A percentile compares a stretch with the other conserved stretches of the same genome.
phyloP scores from a whole-genome alignment of 2,113 vertebrate genomes.

The Psammodynastes pulverulentus region DNA sequence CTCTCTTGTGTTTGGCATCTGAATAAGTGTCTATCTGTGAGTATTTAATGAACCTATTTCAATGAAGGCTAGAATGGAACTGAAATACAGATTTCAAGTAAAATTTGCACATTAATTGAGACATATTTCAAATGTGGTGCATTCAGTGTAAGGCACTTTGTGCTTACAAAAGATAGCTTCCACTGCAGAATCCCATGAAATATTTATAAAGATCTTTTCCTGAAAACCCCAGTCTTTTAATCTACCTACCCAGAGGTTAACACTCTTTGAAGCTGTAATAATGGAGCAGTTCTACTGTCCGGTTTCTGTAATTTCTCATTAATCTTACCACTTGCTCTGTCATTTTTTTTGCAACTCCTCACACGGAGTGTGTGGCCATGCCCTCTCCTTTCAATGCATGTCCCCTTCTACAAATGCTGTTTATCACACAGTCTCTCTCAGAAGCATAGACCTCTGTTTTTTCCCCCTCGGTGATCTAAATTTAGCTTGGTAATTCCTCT shows the following conservation, averaged over 20 bases:
- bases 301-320: not conserved
- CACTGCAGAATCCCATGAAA: slow-evolving; percentile 1
- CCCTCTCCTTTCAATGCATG: not conserved
- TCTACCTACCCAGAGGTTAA: not conserved
- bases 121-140: not conserved
- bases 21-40: not conserved
- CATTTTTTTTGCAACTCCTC: not conserved
- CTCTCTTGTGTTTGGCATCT: not conserved
- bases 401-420: not conserved
- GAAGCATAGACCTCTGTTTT: not conserved
- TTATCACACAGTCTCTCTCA: not conserved
- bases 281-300: not conserved
- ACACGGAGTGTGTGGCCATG: not conserved
- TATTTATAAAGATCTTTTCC: not conserved
- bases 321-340: not conserved
- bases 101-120: not conserved
- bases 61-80: not conserved
- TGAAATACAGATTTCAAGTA: not conserved
- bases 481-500: not conserved
- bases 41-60: not conserved
- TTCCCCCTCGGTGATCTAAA: too few relatives aligned
- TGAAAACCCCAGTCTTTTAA: not conserved
- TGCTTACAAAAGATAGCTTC: not conserved
- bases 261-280: not conserved
- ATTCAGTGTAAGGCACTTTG: not conserved